Evolutionary conservation across 2,113 vertebrate species (phyloP).

Genomic region (Manacus vitellinus): DNA sequence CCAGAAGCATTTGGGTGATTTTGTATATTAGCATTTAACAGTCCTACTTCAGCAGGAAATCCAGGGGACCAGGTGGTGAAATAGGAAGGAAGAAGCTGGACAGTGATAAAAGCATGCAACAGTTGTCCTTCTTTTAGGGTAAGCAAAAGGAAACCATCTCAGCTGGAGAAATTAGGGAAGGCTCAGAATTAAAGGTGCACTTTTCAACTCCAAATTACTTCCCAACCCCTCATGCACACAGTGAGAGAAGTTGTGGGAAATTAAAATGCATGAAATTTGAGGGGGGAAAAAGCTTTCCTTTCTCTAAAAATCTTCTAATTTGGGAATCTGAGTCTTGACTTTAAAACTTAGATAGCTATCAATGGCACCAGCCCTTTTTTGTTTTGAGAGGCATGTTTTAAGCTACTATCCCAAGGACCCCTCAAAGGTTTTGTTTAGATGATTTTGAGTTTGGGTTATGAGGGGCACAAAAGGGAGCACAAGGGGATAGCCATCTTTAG

Average conservation of each 20-base stretch:
- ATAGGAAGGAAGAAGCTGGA: background rate
- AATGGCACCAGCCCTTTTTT: background rate
- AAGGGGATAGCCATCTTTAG: background rate
- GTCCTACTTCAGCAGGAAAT: background rate
- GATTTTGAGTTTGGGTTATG: background rate
- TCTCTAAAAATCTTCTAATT: background rate
- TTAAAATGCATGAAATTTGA: background rate
- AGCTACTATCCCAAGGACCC: background rate
- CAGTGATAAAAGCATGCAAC: background rate
- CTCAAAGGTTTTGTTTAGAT: background rate
- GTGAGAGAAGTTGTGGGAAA: background rate
- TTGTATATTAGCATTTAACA: background rate
- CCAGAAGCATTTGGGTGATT: background rate
- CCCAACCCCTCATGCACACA: background rate
- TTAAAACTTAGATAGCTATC: background rate
- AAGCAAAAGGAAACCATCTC: background rate
- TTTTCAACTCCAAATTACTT: conserved; percentile 19
- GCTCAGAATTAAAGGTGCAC: background rate
- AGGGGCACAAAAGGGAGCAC: background rate
- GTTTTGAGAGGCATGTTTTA: background rate
- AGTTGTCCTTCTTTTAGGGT: background rate
- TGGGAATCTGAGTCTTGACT: background rate
- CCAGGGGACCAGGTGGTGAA: background rate
- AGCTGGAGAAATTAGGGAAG: background rate
- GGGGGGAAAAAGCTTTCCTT: background rate